Base-by-base conservation (phyloP, 2,113 vertebrate genomes). In the Campylomormyrus numenius region DNA sequence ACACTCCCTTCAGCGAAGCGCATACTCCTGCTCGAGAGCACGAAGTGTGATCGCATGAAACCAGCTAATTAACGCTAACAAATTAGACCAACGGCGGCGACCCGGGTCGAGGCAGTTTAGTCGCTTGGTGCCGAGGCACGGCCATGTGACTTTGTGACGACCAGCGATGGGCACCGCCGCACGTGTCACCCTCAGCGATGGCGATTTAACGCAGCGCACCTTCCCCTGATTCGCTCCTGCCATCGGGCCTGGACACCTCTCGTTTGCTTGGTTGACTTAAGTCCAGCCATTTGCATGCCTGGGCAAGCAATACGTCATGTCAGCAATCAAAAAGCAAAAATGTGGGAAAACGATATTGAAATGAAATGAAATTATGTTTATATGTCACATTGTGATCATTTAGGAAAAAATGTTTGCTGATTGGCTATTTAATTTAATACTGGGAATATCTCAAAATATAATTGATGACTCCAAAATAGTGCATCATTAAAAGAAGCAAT, bases 1-100 rank as follows among this genome's bases (percentile, higher is more conserved):
- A 80, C 5, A 35, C 74, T 80, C 74, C 13, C 74, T 19, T 80
- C 74, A 80, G 74, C 74, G 15, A 42, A 80, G 92, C 90, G 88
- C 85, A 91, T 8, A 48, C 96, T 94, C 49, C 85, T n/a, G 50
- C 27, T 96, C 95, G 95, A 96, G 95, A 97, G 96, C 96, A 97
- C 96, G 96, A 96, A 95, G 96, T 96, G 95, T 96, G 96, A 97
- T 93, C 94, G 94, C 94, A 96, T 95, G 95, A 96, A 97, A 96
- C 94, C 94, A 96, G 97, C 96, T 97, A 97, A 98, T 98, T 98
- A 98, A 97, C 97, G 96, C 97, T 95, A 96, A 96, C 96, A 97
- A 98, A 99, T 98, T 97, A 98, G 97, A 98, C 98, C 97, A 97
- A 98, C 96, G 94, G 96, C 95, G 95, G 96, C 95, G 96, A 96